These are phyloP conservation scores for Saturnia pavonia DNA, from an alignment of 2,888 invertebrate species.

Conservation along the genomic window DNA sequence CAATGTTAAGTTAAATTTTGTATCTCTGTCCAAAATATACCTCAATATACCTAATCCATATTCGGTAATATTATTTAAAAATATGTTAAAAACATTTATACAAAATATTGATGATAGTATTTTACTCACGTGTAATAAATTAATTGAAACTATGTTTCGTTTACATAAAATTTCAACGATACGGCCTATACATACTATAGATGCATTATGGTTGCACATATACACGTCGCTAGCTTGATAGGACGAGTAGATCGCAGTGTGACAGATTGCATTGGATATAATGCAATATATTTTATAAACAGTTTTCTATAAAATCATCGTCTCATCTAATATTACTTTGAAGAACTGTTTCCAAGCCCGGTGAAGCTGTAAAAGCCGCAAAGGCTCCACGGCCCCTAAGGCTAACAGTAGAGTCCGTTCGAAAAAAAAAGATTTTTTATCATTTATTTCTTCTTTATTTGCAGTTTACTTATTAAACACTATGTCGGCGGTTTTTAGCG, in stretches of 20 bases:
- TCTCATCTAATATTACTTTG: background rate
- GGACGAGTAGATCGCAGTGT: background rate
- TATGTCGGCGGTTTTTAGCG: too few relatives aligned
- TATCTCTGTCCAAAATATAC: background rate
- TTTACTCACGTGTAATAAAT: background rate
- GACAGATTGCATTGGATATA: background rate
- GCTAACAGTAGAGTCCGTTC: too few relatives aligned
- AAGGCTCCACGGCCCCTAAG: too few relatives aligned
- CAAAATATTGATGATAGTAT: background rate
- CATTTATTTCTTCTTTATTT: too few relatives aligned
- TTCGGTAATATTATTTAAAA: background rate
- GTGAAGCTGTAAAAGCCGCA: too few relatives aligned
- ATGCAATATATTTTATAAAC: background rate
- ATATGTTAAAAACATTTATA: background rate
- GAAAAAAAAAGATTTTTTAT: too few relatives aligned
- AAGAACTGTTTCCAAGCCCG: too few relatives aligned
- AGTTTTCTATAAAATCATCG: background rate
- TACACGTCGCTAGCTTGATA: background rate
- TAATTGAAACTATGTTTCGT: constrained; percentile 4
- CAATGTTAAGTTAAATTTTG: background rate
- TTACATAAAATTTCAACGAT: background rate
- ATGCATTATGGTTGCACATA: background rate
- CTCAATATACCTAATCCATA: background rate
- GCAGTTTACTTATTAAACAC: too few relatives aligned
- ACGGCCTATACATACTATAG: background rate